Percentiles rank a stretch among this genome's conserved stretches.
phyloP scores from a whole-genome alignment of 1,140 invertebrate species.

The Meloidogyne floridensis region DNA sequence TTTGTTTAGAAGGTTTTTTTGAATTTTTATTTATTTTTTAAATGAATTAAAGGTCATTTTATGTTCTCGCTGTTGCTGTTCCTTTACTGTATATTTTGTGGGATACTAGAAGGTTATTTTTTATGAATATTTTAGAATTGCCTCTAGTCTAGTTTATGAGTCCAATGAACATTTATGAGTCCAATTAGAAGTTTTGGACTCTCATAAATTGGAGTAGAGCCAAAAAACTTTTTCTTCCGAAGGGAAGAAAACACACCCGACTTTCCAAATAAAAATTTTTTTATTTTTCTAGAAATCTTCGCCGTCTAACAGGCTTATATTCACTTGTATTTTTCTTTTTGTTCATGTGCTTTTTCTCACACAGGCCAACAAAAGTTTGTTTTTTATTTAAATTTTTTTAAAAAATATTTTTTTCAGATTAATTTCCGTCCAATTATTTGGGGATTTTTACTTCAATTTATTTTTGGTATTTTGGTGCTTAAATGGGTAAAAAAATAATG shows the following conservation, averaged over 20 bases:
- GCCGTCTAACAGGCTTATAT: conserved; percentile 68
- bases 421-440: conserved; percentile 78
- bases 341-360: conserved; percentile 64
- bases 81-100: not conserved
- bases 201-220: too few relatives aligned
- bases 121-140: not conserved
- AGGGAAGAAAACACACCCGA: too few relatives aligned
- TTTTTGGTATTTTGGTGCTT: conserved; percentile 82
- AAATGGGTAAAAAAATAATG: conserved; percentile 71
- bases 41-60: not conserved
- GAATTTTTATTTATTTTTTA: not conserved
- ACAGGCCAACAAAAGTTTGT: conserved; percentile 49
- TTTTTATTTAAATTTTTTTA: not conserved
- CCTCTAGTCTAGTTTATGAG: too few relatives aligned
- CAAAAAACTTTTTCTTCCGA: conserved; percentile 48
- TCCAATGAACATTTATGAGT: too few relatives aligned
- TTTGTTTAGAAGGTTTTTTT: not conserved
- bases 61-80: not conserved
- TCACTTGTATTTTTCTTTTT: conserved; percentile 63
- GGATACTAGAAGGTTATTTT: not conserved
- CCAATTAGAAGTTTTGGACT: too few relatives aligned
- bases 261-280: too few relatives aligned
- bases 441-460: conserved; percentile 81
- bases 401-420: conserved; percentile 68
- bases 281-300: conserved; percentile 67